These are phyloP conservation scores for Agrenia bidenticulata DNA, from an alignment of 2,888 invertebrate species.

Conservation along the genomic window DNA sequence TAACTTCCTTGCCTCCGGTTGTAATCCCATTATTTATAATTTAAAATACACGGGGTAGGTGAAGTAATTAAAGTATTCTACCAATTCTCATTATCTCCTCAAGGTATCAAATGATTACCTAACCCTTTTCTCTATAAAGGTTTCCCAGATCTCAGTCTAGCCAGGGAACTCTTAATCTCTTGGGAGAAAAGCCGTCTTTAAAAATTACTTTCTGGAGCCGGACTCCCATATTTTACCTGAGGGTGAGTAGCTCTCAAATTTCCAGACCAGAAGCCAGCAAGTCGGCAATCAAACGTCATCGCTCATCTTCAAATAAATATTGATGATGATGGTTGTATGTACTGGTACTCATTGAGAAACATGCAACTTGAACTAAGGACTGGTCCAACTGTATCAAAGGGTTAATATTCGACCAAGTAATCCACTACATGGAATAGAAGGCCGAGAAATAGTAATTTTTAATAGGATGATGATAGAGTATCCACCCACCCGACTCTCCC, in stretches of 20 bases:
- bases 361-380: slow-evolving; percentile 1
- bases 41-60: slow-evolving; percentile 9
- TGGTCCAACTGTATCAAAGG: slow-evolving; percentile 13
- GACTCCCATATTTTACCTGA: slow-evolving; percentile 19
- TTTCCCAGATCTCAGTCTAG: neutral
- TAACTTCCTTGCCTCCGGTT: slow-evolving; percentile 15
- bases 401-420: no score
- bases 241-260: slow-evolving; percentile 1
- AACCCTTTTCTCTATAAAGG: slow-evolving; percentile 3
- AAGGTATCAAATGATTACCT: slow-evolving; percentile 18
- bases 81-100: slow-evolving; percentile 20
- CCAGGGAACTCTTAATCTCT: neutral
- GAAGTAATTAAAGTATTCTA: slow-evolving; percentile 17
- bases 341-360: slow-evolving; percentile 8
- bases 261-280: slow-evolving; percentile 19
- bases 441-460: slow-evolving; percentile 19
- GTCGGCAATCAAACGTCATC: slow-evolving; percentile 23
- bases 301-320: slow-evolving; percentile 20
- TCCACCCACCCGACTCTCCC: slow-evolving; percentile 17
- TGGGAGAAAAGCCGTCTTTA: slow-evolving; percentile 12
- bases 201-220: slow-evolving; percentile 20
- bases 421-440: neutral
- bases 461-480: slow-evolving; percentile 26
- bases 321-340: slow-evolving; percentile 10
- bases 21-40: slow-evolving; percentile 15